These are phyloP conservation scores for Malurus leucopterus DNA, from an alignment of 2,797 vertebrate species.

Conservation along the genomic window DNA sequence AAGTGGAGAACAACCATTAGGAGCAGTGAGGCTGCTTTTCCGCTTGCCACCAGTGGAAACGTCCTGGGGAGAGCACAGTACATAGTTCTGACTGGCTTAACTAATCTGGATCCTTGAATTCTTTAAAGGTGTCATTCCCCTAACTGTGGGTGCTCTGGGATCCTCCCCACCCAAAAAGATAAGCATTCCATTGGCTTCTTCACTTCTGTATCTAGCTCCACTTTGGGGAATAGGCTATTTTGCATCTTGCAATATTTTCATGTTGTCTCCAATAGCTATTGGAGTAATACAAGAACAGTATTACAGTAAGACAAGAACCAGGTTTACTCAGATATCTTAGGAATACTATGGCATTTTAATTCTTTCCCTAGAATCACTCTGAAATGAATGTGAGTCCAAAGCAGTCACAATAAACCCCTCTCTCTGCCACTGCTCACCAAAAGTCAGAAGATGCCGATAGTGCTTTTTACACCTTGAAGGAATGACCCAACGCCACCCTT, in stretches of 20 bases:
- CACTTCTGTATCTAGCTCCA: slow-evolving; percentile 61
- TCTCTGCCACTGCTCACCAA: neutral
- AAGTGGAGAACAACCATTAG: fast-evolving
- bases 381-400: neutral
- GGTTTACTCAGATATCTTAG: neutral
- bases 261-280: slow-evolving; percentile 68
- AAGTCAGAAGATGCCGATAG: neutral
- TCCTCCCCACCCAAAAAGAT: slow-evolving; percentile 67
- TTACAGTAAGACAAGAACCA: neutral
- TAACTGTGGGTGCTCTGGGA: slow-evolving; percentile 67
- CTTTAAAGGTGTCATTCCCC: slow-evolving; percentile 72
- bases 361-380: neutral
- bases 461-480: neutral
- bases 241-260: slow-evolving; percentile 70
- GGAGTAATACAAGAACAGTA: no score
- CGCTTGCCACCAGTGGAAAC: neutral
- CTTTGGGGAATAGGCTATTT: slow-evolving; percentile 72
- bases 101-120: slow-evolving; percentile 75
- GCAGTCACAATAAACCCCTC: neutral
- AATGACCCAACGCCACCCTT: neutral
- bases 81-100: neutral
- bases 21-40: neutral
- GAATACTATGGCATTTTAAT: neutral
- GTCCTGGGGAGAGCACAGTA: neutral
- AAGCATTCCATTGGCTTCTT: slow-evolving; percentile 68